Conservation (phyloP, 2,888 invertebrate genomes). For the Lasioglossum calceatum region DNA sequence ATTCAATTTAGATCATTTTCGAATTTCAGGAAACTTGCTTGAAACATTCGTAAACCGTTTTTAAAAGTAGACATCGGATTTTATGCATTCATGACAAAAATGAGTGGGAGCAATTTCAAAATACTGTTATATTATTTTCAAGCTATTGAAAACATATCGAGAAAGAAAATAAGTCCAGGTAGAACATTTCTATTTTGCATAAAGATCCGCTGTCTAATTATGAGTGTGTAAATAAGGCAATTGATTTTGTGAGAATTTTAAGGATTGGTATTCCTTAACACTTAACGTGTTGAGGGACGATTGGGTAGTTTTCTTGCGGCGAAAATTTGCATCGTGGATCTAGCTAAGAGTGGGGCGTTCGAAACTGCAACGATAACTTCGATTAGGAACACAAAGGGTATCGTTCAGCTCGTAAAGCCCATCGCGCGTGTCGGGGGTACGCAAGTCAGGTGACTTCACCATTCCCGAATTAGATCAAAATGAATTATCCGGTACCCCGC, state of each 20-base stretch:
- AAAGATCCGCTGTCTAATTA: no score
- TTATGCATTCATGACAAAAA: no score
- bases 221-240: neutral
- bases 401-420: neutral
- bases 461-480: slow-evolving; percentile 59
- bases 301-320: neutral
- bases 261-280: neutral
- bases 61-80: no score
- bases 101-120: no score
- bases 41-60: neutral
- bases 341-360: neutral
- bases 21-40: neutral
- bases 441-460: slow-evolving; percentile 54
- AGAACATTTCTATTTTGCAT: no score
- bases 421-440: slow-evolving; percentile 21
- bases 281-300: neutral
- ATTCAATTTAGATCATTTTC: neutral
- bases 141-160: no score
- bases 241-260: neutral
- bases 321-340: no score
- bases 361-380: slow-evolving; percentile 15
- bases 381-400: slow-evolving; percentile 21
- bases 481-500: slow-evolving; percentile 56
- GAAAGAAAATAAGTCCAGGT: no score
- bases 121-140: no score